Conservation (phyloP, 2,797 vertebrate genomes). For the Synaphobranchus kaupii region DNA sequence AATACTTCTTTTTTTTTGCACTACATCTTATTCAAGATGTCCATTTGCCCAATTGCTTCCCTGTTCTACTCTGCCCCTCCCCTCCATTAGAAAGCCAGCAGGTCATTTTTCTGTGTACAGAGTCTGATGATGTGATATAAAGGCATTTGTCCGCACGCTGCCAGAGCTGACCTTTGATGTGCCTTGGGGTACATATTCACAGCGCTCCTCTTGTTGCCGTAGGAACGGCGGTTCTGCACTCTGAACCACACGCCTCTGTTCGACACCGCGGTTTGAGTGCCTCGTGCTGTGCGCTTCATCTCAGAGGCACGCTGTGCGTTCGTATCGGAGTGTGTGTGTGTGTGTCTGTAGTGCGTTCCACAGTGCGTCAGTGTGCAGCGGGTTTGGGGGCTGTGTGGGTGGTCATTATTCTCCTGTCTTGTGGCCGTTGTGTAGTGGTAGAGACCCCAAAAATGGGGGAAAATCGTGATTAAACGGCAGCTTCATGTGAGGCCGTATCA, state of each 20-base stretch:
- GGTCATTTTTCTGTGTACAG: background rate
- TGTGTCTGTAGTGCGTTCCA: slow-evolving; percentile 36
- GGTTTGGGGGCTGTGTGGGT: background rate
- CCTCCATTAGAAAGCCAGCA: background rate
- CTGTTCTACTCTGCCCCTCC: background rate
- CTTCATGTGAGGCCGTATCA: slow-evolving; percentile 47
- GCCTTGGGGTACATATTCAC: background rate
- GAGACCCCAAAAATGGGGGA: slow-evolving; percentile 32
- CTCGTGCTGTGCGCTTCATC: background rate
- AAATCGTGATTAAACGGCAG: slow-evolving; percentile 56
- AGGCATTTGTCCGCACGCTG: background rate
- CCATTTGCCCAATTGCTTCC: background rate
- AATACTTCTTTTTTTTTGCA: background rate
- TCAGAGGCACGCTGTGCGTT: background rate
- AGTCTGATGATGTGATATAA: background rate
- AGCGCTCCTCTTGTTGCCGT: background rate
- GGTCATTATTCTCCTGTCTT: slow-evolving; percentile 24
- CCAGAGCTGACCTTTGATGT: background rate
- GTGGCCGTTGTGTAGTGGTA: slow-evolving; percentile 47
- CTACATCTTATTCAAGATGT: background rate
- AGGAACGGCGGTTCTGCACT: background rate
- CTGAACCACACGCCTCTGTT: background rate
- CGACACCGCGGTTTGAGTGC: background rate
- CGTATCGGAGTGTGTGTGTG: background rate
- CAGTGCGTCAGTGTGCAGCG: background rate